Evolutionary conservation across 1,140 invertebrate species (phyloP).

Genomic region (Heliconius hewitsoni): DNA sequence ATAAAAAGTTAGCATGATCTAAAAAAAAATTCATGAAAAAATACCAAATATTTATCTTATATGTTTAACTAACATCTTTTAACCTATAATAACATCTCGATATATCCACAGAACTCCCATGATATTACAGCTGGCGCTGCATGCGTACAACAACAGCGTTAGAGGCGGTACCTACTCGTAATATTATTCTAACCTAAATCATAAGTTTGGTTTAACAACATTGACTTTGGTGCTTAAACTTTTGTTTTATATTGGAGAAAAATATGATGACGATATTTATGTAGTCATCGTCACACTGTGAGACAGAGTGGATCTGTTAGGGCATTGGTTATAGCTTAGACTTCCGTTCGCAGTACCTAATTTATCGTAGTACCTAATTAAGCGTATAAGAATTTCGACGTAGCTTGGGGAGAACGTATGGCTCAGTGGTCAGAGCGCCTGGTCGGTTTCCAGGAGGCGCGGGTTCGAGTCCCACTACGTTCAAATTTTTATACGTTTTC

Average conservation of each 20-base stretch:
- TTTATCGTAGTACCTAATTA: too few relatives aligned
- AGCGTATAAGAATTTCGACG: too few relatives aligned
- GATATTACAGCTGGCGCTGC: constrained; percentile 16
- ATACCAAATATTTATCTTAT: too few relatives aligned
- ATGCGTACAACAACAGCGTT: constrained; percentile 15
- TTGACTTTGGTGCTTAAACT: constrained; percentile 7
- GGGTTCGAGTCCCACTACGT: too few relatives aligned
- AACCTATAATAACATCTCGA: not conserved
- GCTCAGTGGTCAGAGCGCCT: too few relatives aligned
- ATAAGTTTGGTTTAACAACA: constrained; percentile 20
- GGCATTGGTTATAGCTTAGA: too few relatives aligned
- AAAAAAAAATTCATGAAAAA: too few relatives aligned
- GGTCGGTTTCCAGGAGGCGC: too few relatives aligned
- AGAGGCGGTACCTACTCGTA: not conserved
- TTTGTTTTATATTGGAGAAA: not conserved
- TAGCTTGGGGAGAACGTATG: too few relatives aligned
- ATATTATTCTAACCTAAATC: constrained; percentile 26
- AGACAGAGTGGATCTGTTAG: not conserved
- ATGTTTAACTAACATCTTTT: not conserved
- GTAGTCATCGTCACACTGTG: not conserved
- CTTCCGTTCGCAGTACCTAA: too few relatives aligned
- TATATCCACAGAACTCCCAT: not conserved
- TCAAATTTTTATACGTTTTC: too few relatives aligned
- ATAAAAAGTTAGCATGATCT: too few relatives aligned
- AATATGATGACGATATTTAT: not conserved